Conservation (phyloP, 1,140 invertebrate species). For the Rhynchophorus ferrugineus region DNA sequence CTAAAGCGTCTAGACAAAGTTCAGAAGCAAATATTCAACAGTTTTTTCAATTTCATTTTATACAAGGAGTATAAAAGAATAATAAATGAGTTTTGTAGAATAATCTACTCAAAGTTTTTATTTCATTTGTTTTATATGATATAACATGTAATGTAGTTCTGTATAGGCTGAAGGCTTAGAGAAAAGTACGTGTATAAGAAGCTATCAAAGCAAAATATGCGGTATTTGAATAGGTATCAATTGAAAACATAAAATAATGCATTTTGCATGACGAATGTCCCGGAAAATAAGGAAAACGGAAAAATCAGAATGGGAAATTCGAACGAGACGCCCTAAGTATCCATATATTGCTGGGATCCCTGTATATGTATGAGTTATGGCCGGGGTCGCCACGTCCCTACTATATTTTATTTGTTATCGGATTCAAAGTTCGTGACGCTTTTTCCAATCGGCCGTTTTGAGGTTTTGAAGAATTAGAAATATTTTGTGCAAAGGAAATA, state of each 20-base stretch:
- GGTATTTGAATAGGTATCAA: slow-evolving; percentile 9
- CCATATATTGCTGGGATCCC: slow-evolving; percentile 38
- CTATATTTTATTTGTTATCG: slow-evolving; percentile 44
- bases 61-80: too few relatives aligned
- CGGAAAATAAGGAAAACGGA: slow-evolving; percentile 29
- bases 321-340: slow-evolving; percentile 35
- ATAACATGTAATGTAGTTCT: too few relatives aligned
- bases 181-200: too few relatives aligned
- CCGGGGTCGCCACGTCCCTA: slow-evolving; percentile 38
- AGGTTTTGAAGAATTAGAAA: slow-evolving; percentile 25
- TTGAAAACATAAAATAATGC: slow-evolving; percentile 25
- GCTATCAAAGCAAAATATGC: slow-evolving; percentile 3
- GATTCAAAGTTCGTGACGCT: slow-evolving; percentile 39
- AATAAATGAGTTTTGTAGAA: too few relatives aligned
- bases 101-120: too few relatives aligned
- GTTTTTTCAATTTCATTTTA: too few relatives aligned
- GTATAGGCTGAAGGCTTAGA: too few relatives aligned
- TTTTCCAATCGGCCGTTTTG: slow-evolving; percentile 36
- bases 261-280: slow-evolving; percentile 20
- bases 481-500: slow-evolving; percentile 18
- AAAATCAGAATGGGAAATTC: slow-evolving; percentile 38
- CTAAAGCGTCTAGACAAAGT: too few relatives aligned
- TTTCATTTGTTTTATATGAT: too few relatives aligned
- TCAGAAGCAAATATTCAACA: too few relatives aligned
- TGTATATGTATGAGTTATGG: slow-evolving; percentile 41